Percentiles rank a stretch among this genome's conserved stretches.
These are phyloP conservation scores for Lamellibrachia satsuma DNA, from an alignment of 2,888 invertebrate genomes.

Conservation along the genomic window DNA sequence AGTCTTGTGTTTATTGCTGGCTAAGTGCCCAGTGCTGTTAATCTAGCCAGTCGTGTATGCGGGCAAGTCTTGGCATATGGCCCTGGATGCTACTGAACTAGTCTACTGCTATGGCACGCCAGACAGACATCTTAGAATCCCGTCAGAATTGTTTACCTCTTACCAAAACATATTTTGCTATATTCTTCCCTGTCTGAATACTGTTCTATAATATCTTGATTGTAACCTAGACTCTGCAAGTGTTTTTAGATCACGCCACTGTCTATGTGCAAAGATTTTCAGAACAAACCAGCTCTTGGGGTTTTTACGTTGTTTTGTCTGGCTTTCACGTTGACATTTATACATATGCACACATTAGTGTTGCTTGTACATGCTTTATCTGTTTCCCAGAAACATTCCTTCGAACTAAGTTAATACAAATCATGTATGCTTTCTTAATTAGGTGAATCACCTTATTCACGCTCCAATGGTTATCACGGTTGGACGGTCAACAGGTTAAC, in stretches of 20 bases:
- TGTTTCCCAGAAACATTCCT: neutral
- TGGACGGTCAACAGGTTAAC: neutral
- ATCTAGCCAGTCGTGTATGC: neutral
- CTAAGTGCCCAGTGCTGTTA: neutral
- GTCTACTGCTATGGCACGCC: neutral
- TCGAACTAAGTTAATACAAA: neutral
- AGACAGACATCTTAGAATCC: neutral
- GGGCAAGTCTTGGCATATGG: neutral
- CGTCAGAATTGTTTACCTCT: neutral
- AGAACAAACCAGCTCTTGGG: neutral
- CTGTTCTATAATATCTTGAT: neutral
- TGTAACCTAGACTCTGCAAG: neutral
- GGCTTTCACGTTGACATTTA: neutral
- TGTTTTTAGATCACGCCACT: neutral
- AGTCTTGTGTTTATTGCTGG: neutral
- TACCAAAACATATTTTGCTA: too few relatives aligned
- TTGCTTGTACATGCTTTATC: neutral
- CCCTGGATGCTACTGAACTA: neutral
- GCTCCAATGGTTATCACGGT: neutral
- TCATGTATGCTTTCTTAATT: neutral
- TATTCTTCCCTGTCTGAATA: too few relatives aligned
- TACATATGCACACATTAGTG: neutral
- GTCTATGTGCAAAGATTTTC: neutral
- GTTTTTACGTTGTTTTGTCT: neutral
- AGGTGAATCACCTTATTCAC: neutral